Evolutionary conservation across 2,888 invertebrate species (phyloP).

Genomic region (Eupelmus urozonus): DNA sequence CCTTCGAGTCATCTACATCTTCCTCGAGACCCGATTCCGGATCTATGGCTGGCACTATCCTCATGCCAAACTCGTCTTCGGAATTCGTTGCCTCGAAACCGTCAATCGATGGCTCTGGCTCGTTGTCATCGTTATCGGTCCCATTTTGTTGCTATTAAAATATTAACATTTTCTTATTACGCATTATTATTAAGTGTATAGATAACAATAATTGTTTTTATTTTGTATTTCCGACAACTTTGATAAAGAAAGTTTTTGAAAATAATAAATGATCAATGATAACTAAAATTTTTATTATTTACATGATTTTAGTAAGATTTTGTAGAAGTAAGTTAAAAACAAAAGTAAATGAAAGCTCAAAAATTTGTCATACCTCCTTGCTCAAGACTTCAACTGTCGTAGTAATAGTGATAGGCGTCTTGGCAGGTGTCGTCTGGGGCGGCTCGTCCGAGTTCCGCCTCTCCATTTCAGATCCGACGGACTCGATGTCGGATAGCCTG

Average conservation of each 20-base stretch:
- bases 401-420: constrained; percentile 18
- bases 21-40: constrained; percentile 61
- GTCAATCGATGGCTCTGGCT: constrained; percentile 57
- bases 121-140: constrained; percentile 58
- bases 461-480: constrained; percentile 76
- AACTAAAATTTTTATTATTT: too few species aligned
- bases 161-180: too few species aligned
- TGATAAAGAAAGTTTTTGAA: too few species aligned
- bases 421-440: constrained; percentile 42
- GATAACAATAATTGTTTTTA: too few species aligned
- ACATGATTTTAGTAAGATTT: too few species aligned
- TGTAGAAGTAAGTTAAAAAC: neutral
- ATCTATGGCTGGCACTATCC: constrained; percentile 58
- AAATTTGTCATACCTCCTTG: constrained; percentile 31
- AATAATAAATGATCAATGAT: neutral
- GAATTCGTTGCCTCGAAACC: constrained; percentile 68
- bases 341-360: neutral
- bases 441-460: constrained; percentile 74
- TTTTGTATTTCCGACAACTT: too few species aligned
- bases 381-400: neutral
- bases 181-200: too few species aligned
- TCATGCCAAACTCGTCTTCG: constrained; percentile 73
- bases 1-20: constrained; percentile 67
- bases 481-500: constrained; percentile 74
- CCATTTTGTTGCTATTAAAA: too few species aligned